phyloP scores from a whole-genome alignment of 2,888 invertebrate species.

The Erannis defoliaria region DNA sequence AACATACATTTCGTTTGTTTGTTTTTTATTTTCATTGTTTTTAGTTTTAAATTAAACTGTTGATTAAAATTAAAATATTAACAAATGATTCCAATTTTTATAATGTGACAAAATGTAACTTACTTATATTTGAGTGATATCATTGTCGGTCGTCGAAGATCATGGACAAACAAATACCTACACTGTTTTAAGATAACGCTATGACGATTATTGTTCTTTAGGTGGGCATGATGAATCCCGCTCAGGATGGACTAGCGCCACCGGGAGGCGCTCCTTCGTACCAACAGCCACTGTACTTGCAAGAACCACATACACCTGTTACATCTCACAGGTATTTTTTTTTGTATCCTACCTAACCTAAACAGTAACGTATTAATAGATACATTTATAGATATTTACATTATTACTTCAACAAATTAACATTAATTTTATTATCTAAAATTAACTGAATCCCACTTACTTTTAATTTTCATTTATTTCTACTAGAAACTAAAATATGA shows the following conservation, averaged over 20 bases:
- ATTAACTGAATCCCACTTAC: too few species aligned
- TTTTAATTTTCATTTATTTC: too few species aligned
- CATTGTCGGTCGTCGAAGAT: background rate
- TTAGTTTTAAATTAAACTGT: too few species aligned
- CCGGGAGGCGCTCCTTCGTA: conserved; percentile 88
- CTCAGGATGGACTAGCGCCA: conserved; percentile 87
- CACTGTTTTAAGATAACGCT: conserved; percentile 14
- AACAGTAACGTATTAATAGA: background rate
- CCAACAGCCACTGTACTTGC: conserved; percentile 91
- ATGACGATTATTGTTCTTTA: conserved; percentile 60
- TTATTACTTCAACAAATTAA: too few species aligned
- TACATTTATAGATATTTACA: too few species aligned
- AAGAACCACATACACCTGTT: conserved; percentile 83
- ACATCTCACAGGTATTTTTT: conserved; percentile 75
- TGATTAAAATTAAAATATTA: too few species aligned
- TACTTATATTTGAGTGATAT: background rate
- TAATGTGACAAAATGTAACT: background rate
- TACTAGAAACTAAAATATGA: too few species aligned
- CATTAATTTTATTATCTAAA: too few species aligned
- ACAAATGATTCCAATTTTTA: background rate
- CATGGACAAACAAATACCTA: conserved; percentile 11
- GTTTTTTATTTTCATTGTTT: too few species aligned
- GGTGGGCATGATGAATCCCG: conserved; percentile 88
- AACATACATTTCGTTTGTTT: too few species aligned
- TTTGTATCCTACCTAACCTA: conserved; percentile 11